Percentiles rank a stretch among this genome's conserved stretches.
Conservation (phyloP, 2,888 invertebrate species). For the Lasioglossum villosulum region DNA sequence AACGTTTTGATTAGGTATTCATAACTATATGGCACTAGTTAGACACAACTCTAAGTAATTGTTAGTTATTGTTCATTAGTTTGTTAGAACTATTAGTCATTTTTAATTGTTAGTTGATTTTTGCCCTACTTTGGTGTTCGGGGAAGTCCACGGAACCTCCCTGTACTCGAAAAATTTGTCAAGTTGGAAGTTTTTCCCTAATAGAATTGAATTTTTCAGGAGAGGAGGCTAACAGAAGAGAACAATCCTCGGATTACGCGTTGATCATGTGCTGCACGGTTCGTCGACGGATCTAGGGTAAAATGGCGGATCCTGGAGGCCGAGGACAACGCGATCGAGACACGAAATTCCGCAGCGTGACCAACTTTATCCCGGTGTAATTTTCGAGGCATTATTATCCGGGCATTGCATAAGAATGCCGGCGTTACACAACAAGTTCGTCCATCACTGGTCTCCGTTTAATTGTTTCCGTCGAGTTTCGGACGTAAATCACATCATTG, state of each 20-base stretch:
- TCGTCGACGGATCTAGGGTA: background rate
- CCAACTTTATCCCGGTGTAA: conserved; percentile 25
- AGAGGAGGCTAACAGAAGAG: too few relatives aligned
- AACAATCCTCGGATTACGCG: background rate
- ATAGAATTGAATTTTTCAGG: background rate
- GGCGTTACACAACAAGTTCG: conserved; percentile 78
- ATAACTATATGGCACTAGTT: too few relatives aligned
- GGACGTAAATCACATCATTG: conserved; percentile 77
- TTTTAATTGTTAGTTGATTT: too few relatives aligned
- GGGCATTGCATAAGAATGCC: conserved; percentile 62
- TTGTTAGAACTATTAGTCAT: too few relatives aligned
- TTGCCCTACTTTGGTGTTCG: background rate
- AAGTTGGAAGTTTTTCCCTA: background rate
- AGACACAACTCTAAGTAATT: too few relatives aligned
- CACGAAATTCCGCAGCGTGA: background rate
- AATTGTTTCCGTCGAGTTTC: conserved; percentile 76
- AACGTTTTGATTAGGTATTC: too few relatives aligned
- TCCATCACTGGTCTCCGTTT: conserved; percentile 75
- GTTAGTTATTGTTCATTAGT: too few relatives aligned
- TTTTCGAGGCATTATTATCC: conserved; percentile 51
- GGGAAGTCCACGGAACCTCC: background rate
- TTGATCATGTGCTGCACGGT: background rate
- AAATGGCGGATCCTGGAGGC: background rate
- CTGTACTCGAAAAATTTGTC: background rate
- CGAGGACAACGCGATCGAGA: background rate